These are phyloP conservation scores for Noctua pronuba DNA, from an alignment of 2,888 invertebrate species.

Conservation along the genomic window DNA sequence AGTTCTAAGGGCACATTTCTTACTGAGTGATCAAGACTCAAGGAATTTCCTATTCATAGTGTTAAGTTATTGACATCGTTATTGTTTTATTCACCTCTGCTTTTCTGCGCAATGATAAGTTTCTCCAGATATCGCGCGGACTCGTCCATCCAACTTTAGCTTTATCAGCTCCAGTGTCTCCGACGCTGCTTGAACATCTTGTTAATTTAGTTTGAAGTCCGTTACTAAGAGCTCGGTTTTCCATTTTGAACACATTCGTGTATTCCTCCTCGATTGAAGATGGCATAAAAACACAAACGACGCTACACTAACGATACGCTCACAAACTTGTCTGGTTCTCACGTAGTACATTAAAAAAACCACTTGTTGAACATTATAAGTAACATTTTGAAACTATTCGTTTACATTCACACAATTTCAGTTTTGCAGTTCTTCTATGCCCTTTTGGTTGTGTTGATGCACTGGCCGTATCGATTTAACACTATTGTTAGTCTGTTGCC, in stretches of 20 bases:
- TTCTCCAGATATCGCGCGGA: conserved; percentile 88
- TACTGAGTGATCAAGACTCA: conserved; percentile 26
- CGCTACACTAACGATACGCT: conserved; percentile 61
- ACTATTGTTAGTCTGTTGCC: conserved; percentile 61
- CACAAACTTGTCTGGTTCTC: conserved; percentile 71
- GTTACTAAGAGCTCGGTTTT: conserved; percentile 81
- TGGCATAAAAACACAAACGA: conserved; percentile 61
- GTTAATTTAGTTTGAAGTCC: conserved; percentile 81
- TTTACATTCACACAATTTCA: conserved; percentile 52
- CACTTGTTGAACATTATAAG: conserved; percentile 71
- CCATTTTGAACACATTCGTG: conserved; percentile 81
- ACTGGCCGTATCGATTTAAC: conserved; percentile 69
- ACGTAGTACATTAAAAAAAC: conserved; percentile 73
- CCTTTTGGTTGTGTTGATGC: conserved; percentile 67
- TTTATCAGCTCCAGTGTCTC: conserved; percentile 84
- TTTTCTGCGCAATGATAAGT: conserved; percentile 86
- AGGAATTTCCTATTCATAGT: conserved; percentile 33
- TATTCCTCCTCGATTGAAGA: conserved; percentile 53
- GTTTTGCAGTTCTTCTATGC: conserved; percentile 48
- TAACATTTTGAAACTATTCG: conserved; percentile 33
- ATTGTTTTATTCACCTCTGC: conserved; percentile 81
- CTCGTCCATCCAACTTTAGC: conserved; percentile 87
- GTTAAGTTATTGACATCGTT: conserved; percentile 33
- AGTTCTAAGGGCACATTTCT: conserved; percentile 34
- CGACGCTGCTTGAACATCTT: conserved; percentile 86